These are phyloP conservation scores for Aethes cnicana DNA, from an alignment of 2,888 invertebrate species.

Conservation along the genomic window DNA sequence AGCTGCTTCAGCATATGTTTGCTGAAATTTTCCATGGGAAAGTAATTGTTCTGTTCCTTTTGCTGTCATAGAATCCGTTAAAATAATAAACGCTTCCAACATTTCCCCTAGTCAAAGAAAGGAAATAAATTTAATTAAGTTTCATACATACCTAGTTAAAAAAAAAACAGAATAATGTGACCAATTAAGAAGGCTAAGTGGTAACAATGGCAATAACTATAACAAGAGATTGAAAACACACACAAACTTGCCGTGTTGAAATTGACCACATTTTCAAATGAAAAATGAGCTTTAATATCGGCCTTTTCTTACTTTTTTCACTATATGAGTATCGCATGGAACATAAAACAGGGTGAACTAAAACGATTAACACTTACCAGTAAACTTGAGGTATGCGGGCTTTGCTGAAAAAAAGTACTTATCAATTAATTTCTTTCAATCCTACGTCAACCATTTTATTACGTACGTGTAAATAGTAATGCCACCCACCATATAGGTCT, in stretches of 20 bases:
- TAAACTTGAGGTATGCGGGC: constrained; percentile 57
- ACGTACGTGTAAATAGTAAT: too few relatives aligned
- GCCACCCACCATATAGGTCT: too few relatives aligned
- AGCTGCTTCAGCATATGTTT: constrained; percentile 55
- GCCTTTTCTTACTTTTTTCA: too few relatives aligned
- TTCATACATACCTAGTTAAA: background rate
- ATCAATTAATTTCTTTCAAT: constrained; percentile 1
- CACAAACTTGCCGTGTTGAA: too few relatives aligned
- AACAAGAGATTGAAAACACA: too few relatives aligned
- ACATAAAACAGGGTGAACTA: too few relatives aligned
- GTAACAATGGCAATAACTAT: background rate
- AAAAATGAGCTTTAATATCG: too few relatives aligned
- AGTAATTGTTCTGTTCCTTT: constrained; percentile 53
- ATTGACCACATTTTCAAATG: too few relatives aligned
- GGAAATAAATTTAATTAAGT: background rate
- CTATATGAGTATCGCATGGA: too few relatives aligned
- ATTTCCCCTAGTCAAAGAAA: constrained; percentile 51
- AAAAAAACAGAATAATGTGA: background rate
- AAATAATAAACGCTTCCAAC: constrained; percentile 57
- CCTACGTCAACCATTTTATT: too few relatives aligned
- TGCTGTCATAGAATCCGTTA: constrained; percentile 58
- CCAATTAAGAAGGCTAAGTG: background rate
- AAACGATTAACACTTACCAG: too few relatives aligned
- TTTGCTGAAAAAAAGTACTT: constrained; percentile 45
- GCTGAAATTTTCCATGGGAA: constrained; percentile 54